phyloP scores from a whole-genome alignment of 1,140 invertebrate species.

The Lasioglossum baleicum region DNA sequence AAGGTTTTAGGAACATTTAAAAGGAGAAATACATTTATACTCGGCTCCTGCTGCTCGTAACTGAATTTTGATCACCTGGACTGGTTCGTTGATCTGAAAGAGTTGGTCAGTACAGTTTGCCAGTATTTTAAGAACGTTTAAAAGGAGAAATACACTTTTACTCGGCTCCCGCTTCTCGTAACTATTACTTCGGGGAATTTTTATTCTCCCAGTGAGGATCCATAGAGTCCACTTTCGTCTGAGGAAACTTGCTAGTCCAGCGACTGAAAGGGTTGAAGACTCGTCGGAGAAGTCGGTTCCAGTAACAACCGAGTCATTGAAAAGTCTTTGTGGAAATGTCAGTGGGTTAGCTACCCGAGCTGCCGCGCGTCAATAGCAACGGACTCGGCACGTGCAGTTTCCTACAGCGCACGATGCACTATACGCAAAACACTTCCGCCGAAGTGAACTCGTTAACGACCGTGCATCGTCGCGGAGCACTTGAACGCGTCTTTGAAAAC shows the following conservation, averaged over 20 bases:
- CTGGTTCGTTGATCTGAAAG: no score
- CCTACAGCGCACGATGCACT: background rate
- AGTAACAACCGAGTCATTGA: background rate
- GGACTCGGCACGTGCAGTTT: constrained; percentile 1
- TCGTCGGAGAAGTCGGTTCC: background rate
- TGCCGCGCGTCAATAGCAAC: background rate
- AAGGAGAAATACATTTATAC: no score
- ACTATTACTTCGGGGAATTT: no score
- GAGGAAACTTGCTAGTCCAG: background rate
- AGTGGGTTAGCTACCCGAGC: background rate
- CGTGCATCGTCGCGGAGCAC: background rate
- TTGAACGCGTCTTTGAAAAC: background rate
- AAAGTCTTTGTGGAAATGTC: background rate
- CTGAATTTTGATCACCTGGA: background rate
- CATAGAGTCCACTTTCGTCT: background rate
- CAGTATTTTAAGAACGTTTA: no score
- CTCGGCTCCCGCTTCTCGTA: no score
- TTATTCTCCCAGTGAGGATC: no score
- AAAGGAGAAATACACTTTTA: no score
- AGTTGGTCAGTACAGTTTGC: no score
- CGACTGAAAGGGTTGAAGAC: background rate
- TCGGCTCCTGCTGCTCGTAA: no score
- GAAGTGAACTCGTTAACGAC: background rate
- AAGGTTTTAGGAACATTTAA: no score
- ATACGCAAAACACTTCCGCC: background rate